These are phyloP conservation scores for Catonia carolina DNA, from an alignment of 2,888 invertebrate species.

Conservation along the genomic window DNA sequence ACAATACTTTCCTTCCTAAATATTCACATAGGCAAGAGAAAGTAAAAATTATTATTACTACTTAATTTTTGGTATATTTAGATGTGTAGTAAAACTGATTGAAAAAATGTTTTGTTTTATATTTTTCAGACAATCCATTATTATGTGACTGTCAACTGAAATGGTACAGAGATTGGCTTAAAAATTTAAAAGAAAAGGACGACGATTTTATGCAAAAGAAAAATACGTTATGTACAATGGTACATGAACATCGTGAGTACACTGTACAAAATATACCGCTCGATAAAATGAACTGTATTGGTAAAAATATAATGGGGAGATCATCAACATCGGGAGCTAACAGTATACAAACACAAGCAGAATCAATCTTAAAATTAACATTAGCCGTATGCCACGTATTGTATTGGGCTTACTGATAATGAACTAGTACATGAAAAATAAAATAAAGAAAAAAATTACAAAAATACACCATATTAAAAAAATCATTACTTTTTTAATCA, in stretches of 20 bases:
- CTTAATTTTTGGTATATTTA: not conserved
- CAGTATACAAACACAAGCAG: too few species aligned
- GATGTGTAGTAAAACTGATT: not conserved
- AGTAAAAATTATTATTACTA: not conserved
- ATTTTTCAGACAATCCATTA: conserved; percentile 71
- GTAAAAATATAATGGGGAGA: conserved; percentile 29
- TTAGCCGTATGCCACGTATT: too few species aligned
- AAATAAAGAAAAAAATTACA: too few species aligned
- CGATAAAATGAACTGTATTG: conserved; percentile 75
- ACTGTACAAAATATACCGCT: conserved; percentile 73
- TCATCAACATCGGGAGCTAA: conserved; percentile 15
- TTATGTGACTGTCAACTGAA: conserved; percentile 80
- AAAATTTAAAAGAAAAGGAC: conserved; percentile 69
- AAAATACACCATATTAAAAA: too few species aligned
- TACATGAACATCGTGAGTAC: conserved; percentile 73
- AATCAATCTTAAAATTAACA: too few species aligned
- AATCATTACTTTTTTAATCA: too few species aligned
- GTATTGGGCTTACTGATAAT: too few species aligned
- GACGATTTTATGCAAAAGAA: conserved; percentile 87
- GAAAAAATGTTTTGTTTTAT: not conserved
- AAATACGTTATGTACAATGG: conserved; percentile 74
- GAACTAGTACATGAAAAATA: too few species aligned
- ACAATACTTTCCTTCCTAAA: too few species aligned
- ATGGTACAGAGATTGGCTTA: conserved; percentile 81
- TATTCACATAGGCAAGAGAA: too few species aligned